Base-by-base conservation (phyloP, 64 coral and sea anemone genomes). In the Catalaphyllia jardinei region DNA sequence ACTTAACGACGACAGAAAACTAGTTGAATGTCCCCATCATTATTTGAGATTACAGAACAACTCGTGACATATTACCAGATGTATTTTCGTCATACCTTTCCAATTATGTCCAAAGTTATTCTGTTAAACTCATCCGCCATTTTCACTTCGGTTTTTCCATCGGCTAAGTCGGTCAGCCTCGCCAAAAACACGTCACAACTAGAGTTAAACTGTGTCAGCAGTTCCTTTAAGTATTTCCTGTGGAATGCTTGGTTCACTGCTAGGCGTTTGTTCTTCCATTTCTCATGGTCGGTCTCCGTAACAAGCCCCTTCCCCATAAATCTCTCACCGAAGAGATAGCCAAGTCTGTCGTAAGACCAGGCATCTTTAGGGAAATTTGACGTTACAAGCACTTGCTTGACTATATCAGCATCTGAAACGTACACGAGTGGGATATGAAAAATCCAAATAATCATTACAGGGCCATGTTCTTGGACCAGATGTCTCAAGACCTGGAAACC, bases 121-220 rank as follows among this genome's bases (percentile, higher is more conserved):
- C 86, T 74, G 51, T 89, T 87, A 72, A 98, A 98, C 77, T 94
- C 79, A 57, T 92, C 82, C 14, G 81, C 54, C 89, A 98, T 92
- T 22, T 39, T 20, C 25, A 98, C 96, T 30, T 84, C 86, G 22
- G 92, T 98, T 29, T 80, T 80, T 25, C 96, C 96, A 94, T 98
- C 92, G 33, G 96, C 92, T n/a, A 92, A 76, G n/a, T 75, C 72
- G 25, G 79, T 69, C 31, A 98, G 86, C 31, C 15, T 86, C 51
- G 78, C 79, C 33, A 98, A 13, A 76, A 94, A 89, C 12, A 86
- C 31, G 24, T 98, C 92, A 86, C 92, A 91, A 31, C 87, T 78
- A 11, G 74, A 29, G 61, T 98, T 98, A 89, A 94, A 98, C 71
- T 87, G 74, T 65, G 62, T 67, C 52, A 94, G 86, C 11, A 98